These are phyloP conservation scores for Phengaris alcon DNA, from an alignment of 2,888 invertebrate genomes.

Conservation along the genomic window DNA sequence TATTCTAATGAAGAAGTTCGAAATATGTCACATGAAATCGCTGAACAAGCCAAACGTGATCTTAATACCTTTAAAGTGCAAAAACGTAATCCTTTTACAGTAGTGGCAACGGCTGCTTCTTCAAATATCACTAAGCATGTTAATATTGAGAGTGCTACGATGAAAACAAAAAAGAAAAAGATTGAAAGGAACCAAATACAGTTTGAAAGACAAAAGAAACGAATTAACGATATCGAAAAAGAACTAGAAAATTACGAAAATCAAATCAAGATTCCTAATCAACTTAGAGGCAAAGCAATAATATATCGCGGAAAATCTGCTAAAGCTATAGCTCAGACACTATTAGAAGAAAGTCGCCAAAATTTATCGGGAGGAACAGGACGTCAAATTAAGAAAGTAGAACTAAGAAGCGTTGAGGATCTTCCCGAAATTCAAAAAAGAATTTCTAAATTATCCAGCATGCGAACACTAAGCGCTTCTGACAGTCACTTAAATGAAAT, in stretches of 20 bases:
- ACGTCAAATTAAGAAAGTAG: conserved; percentile 55
- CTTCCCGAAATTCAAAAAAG: conserved; percentile 29
- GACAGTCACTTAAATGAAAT: conserved; percentile 37
- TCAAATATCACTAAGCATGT: conserved; percentile 83
- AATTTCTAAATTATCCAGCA: conserved; percentile 29
- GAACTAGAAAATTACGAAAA: conserved; percentile 64
- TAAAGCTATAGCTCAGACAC: conserved; percentile 83
- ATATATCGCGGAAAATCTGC: conserved; percentile 87
- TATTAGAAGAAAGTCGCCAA: conserved; percentile 79
- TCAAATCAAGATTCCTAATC: conserved; percentile 68
- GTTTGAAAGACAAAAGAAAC: conserved; percentile 68
- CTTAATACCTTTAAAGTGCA: conserved; percentile 80
- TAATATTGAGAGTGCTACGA: conserved; percentile 71
- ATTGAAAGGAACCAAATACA: conserved; percentile 60
- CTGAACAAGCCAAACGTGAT: conserved; percentile 84
- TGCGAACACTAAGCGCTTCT: conserved; percentile 29
- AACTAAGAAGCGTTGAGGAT: conserved; percentile 32
- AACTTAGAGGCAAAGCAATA: conserved; percentile 76
- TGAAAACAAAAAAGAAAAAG: conserved; percentile 72
- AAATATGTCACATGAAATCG: conserved; percentile 82
- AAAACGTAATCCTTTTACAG: conserved; percentile 81
- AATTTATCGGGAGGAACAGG: conserved; percentile 73
- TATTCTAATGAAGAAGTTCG: conserved; percentile 84
- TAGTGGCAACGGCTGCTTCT: conserved; percentile 81
- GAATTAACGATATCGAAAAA: conserved; percentile 65